These are phyloP conservation scores for Rhabdornis inornatus DNA, from an alignment of 2,113 vertebrate species.

Conservation along the genomic window DNA sequence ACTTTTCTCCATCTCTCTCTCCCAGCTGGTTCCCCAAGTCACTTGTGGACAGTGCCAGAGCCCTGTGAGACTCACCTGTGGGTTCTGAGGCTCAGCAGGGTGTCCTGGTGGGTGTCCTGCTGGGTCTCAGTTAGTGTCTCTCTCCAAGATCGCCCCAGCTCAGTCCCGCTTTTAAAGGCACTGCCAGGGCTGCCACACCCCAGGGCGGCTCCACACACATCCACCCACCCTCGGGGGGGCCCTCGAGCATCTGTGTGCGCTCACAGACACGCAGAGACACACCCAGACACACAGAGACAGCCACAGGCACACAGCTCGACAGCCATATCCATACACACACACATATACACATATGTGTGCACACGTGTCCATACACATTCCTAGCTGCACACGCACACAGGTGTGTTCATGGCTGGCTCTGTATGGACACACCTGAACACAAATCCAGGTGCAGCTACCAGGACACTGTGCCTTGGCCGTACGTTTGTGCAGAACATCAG, in stretches of 20 bases:
- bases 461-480: neutral
- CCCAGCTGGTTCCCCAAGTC: neutral
- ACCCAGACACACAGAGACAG: neutral
- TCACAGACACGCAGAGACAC: neutral
- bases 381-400: neutral
- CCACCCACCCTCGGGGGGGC: neutral
- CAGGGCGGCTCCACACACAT: neutral
- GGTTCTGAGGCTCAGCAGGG: neutral
- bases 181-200: neutral
- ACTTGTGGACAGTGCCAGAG: neutral
- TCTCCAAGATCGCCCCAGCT: fast-evolving
- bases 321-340: neutral
- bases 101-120: neutral
- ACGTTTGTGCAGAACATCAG: neutral
- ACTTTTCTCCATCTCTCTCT: neutral
- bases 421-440: fast-evolving
- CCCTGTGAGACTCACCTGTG: neutral
- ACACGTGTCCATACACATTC: neutral
- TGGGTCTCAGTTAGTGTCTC: fast-evolving
- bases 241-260: neutral
- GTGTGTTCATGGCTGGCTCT: neutral
- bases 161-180: neutral
- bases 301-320: neutral
- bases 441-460: neutral
- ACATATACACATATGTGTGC: fast-evolving